These are phyloP conservation scores for Sarcophaga caerulescens DNA, from an alignment of 2,888 invertebrate genomes.

Conservation along the genomic window DNA sequence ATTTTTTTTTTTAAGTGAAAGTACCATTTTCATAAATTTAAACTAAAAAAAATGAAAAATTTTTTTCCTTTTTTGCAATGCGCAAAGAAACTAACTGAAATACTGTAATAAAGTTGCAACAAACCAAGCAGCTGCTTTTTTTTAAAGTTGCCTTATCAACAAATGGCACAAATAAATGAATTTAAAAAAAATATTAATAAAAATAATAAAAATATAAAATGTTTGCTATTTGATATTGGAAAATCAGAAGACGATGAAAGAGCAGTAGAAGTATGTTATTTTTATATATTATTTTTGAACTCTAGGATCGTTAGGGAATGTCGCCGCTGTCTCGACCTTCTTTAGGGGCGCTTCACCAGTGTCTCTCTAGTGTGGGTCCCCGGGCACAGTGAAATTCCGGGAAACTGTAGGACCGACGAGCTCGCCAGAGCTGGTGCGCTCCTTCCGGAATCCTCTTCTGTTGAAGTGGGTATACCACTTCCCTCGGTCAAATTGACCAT, in stretches of 20 bases:
- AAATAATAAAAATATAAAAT: not conserved
- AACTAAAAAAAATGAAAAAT: not conserved
- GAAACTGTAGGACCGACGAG: too few species aligned
- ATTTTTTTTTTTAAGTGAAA: constrained; percentile 46
- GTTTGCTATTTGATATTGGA: too few species aligned
- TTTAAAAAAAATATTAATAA: constrained; percentile 34
- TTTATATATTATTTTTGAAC: too few species aligned
- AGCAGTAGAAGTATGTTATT: constrained; percentile 56
- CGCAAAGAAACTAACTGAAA: not conserved
- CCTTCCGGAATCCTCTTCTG: too few species aligned
- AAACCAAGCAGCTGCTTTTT: constrained; percentile 18
- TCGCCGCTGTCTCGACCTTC: too few species aligned
- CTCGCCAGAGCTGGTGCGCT: too few species aligned
- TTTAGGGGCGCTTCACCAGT: too few species aligned
- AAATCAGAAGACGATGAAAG: not conserved
- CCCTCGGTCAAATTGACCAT: too few species aligned
- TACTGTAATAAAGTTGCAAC: not conserved
- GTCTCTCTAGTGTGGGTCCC: too few species aligned
- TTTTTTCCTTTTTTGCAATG: constrained; percentile 24
- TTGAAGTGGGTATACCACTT: too few species aligned
- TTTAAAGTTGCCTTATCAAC: constrained; percentile 46
- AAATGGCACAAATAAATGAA: constrained; percentile 32
- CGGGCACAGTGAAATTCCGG: too few species aligned
- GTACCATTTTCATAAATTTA: constrained; percentile 33
- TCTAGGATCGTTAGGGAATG: too few species aligned